Evolutionary conservation across 2,797 vertebrate genomes (phyloP).

Genomic region (Acipenser transmontanus): DNA sequence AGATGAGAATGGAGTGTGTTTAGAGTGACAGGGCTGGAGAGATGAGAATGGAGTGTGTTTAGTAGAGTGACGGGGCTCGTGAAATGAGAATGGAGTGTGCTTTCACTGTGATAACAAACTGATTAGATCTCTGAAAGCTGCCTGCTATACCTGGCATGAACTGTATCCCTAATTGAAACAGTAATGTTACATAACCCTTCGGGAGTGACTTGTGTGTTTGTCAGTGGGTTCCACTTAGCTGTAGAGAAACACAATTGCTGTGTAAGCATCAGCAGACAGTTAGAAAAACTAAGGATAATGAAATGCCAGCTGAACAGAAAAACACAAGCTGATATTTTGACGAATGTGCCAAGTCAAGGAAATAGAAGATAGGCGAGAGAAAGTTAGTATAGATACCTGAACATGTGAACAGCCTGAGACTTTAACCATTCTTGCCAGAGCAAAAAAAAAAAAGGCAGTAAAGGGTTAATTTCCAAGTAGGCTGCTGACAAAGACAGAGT

Average conservation of each 20-base stretch:
- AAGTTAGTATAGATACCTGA: not conserved
- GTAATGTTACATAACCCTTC: not conserved
- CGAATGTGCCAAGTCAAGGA: no score
- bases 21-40: no score
- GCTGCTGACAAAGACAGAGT: not conserved
- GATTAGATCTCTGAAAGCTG: not conserved
- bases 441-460: not conserved
- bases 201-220: not conserved
- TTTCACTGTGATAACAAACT: not conserved
- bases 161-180: not conserved
- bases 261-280: not conserved
- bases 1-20: slow-evolving; percentile 6
- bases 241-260: not conserved
- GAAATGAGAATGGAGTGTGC: no score
- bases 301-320: not conserved
- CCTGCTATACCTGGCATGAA: not conserved
- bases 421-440: no score
- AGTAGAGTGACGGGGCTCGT: no score
- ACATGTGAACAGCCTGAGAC: no score
- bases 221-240: not conserved
- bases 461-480: not conserved
- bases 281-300: not conserved
- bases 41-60: no score
- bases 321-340: no score
- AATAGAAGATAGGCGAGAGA: no score